phyloP scores from a whole-genome alignment of 1,140 invertebrate genomes.

The Dinoponera quadriceps region DNA sequence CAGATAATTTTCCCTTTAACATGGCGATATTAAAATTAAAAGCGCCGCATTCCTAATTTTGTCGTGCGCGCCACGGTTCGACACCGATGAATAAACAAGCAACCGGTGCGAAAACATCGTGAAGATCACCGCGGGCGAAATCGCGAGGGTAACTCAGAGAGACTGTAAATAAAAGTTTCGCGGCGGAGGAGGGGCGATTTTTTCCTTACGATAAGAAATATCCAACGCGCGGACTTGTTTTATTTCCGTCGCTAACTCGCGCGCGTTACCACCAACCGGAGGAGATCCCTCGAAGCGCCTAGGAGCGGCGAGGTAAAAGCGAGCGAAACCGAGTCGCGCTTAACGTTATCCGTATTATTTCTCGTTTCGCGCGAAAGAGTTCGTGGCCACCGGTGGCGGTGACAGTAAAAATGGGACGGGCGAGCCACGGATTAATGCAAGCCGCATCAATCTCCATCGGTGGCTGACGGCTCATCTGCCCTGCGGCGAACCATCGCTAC shows the following conservation, averaged over 20 bases:
- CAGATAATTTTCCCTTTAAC: constrained; percentile 38
- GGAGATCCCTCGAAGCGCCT: too few relatives aligned
- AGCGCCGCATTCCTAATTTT: background rate
- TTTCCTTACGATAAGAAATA: too few relatives aligned
- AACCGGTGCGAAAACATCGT: background rate
- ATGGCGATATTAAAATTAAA: constrained; percentile 21
- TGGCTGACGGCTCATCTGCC: constrained; percentile 64
- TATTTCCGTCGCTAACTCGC: too few relatives aligned
- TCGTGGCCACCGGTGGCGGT: background rate
- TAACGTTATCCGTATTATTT: constrained; percentile 69
- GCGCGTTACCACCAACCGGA: too few relatives aligned
- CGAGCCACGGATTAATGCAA: constrained; percentile 73
- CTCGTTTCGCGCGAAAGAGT: constrained; percentile 55
- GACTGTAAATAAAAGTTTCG: too few relatives aligned
- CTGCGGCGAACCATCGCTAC: constrained; percentile 52
- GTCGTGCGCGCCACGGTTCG: background rate
- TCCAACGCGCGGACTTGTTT: too few relatives aligned
- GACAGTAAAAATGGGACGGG: constrained; percentile 32
- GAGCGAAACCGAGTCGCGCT: background rate
- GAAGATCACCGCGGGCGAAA: too few relatives aligned
- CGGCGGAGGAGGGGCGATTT: too few relatives aligned
- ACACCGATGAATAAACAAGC: background rate
- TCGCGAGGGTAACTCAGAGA: too few relatives aligned
- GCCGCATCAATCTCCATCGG: constrained; percentile 75
- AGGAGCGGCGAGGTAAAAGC: background rate